Base-by-base conservation (phyloP, 2,888 invertebrate genomes). In the Electrophaes corylata region DNA sequence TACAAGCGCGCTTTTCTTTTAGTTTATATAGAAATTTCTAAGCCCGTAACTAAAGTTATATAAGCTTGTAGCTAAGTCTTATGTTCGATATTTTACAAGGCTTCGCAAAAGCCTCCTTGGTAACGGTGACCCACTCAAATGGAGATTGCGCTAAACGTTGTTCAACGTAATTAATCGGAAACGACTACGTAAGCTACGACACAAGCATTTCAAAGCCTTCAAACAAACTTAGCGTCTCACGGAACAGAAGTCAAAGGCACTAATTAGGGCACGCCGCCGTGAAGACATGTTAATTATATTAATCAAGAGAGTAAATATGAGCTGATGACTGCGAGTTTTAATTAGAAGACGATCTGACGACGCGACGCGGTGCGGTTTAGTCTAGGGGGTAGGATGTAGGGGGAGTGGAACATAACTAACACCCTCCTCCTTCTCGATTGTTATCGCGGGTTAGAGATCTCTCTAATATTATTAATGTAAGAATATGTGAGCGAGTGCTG, bases 281-380 rank as follows among this genome's bases (percentile, higher is more conserved):
- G 50, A 56, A 51, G 64, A 61, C 43, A 61, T 60, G 60, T 49
- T 69, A 65, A 70, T 69, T 65, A 65, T 64, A 70, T 73, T 67
- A 75, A 72, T 73, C 71, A 72, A 67, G 60, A 57, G 64, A 53
- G 66, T 66, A 70, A 69, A 73, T 64, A 66, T 69, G 64, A 71
- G 64, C 63, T 69, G 69, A 73, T 75, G 69, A 70, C 67, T 65
- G 63, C 60, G 53, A 45, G 64, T 64, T 63, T 14, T 77, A 73
- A 76, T 76, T 75, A 73, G 58, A 29, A 48, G 60, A 52, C 41
- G 59, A 69, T 66, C 66, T 75, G 73, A 75, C 66, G 76, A 70
- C 57, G 55, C 14, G 40, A 33, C 47, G 52, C 10, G 48, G 50
- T 26, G 18, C 57, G 31, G 16, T 18, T 16, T 18, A 29, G 26